phyloP scores from a whole-genome alignment of 23 tunicate species.

The Botrylloides violaceus region DNA sequence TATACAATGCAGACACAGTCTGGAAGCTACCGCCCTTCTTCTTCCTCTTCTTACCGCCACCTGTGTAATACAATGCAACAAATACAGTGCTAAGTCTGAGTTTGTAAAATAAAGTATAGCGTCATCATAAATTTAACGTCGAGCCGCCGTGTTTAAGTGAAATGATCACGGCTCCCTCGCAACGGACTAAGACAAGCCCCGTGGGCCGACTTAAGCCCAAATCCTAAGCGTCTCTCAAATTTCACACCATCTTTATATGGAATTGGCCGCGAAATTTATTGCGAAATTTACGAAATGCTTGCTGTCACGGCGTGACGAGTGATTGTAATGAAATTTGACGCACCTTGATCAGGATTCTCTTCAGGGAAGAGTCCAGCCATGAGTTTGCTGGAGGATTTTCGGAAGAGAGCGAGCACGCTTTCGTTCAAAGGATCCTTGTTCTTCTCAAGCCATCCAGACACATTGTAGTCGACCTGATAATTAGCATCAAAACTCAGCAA shows the following conservation, averaged over 20 bases:
- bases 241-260: too few relatives aligned
- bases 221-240: too few relatives aligned
- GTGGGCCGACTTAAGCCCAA: too few relatives aligned
- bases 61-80: background rate
- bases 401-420: slow-evolving; percentile 69
- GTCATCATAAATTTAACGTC: too few relatives aligned
- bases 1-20: slow-evolving; percentile 93
- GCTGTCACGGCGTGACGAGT: too few relatives aligned
- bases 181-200: too few relatives aligned
- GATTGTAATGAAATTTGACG: background rate
- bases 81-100: background rate
- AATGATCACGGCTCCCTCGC: too few relatives aligned
- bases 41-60: slow-evolving; percentile 49
- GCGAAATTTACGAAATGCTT: too few relatives aligned
- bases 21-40: slow-evolving; percentile 97
- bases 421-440: slow-evolving; percentile 98
- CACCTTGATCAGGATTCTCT: slow-evolving; percentile 17
- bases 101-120: too few relatives aligned
- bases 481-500: background rate
- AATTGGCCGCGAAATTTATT: too few relatives aligned
- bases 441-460: slow-evolving; percentile 85
- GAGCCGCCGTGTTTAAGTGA: too few relatives aligned
- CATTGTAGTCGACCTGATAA: slow-evolving; percentile 85
- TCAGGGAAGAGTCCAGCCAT: slow-evolving; percentile 79
- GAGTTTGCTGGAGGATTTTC: slow-evolving; percentile 78